Percentiles rank a stretch among this genome's conserved stretches.
These are phyloP conservation scores for Lasioglossum baleicum DNA, from an alignment of 1,140 invertebrate genomes.

Conservation along the genomic window DNA sequence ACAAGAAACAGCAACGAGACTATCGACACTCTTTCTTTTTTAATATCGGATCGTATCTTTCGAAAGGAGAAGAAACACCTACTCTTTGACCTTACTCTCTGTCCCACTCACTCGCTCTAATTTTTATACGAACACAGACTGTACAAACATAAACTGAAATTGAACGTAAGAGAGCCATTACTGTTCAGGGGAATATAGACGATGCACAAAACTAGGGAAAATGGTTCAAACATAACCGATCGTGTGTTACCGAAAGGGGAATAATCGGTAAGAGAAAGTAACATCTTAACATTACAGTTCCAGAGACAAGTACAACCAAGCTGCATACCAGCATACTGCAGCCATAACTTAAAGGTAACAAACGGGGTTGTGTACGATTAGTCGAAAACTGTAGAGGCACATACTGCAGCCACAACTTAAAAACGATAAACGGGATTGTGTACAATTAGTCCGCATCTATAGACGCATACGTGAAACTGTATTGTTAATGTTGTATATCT, in stretches of 20 bases:
- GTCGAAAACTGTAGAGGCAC: constrained; percentile 43
- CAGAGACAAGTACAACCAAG: constrained; percentile 55
- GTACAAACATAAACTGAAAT: constrained; percentile 1
- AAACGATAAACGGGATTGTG: constrained; percentile 31
- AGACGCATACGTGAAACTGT: constrained; percentile 52
- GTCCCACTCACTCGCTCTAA: not conserved
- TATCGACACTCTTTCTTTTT: constrained; percentile 13
- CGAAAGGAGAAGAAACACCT: not conserved
- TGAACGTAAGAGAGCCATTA: constrained; percentile 17
- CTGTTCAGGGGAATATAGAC: constrained; percentile 22
- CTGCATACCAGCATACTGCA: constrained; percentile 65
- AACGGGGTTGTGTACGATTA: constrained; percentile 37
- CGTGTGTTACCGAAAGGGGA: constrained; percentile 9
- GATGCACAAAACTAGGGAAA: constrained; percentile 50
- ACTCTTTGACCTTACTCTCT: not conserved
- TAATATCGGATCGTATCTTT: not conserved
- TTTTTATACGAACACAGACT: not conserved
- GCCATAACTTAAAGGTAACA: constrained; percentile 52
- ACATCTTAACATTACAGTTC: constrained; percentile 60
- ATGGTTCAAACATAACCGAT: constrained; percentile 24
- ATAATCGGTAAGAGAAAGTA: constrained; percentile 3
- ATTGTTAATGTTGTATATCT: constrained; percentile 55
- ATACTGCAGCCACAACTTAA: constrained; percentile 63
- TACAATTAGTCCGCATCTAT: constrained; percentile 37
- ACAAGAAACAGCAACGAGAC: constrained; percentile 9